Percentiles rank a stretch among this genome's conserved stretches.
Evolutionary conservation across 1,140 invertebrate genomes (phyloP).

Genomic region (Drosophila equinoxialis): DNA sequence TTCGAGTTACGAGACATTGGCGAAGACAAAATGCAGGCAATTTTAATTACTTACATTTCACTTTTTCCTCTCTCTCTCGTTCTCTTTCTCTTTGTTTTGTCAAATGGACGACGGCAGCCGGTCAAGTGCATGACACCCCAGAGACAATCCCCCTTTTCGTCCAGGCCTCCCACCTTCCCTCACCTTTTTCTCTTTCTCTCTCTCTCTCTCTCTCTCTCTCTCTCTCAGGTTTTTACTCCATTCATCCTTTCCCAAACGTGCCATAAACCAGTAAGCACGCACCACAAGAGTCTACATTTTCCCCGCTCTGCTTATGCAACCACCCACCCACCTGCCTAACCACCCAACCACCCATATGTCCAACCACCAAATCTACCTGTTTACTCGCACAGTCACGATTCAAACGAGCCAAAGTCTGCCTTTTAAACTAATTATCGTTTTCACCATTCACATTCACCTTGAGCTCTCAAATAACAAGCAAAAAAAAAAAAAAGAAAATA

Average conservation of each 20-base stretch:
- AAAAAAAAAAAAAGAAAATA: constrained; percentile 58
- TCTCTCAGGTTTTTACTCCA: no score
- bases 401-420: constrained; percentile 51
- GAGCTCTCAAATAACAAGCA: constrained; percentile 57
- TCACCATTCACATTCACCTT: constrained; percentile 76
- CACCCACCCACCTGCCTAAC: constrained; percentile 25
- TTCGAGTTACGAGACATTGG: constrained; percentile 50
- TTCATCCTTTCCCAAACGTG: constrained; percentile 58
- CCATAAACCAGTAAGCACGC: constrained; percentile 68
- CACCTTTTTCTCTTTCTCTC: no score
- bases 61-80: constrained; percentile 29
- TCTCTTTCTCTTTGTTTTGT: constrained; percentile 30
- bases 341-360: constrained; percentile 17
- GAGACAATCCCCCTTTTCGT: not conserved
- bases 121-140: constrained; percentile 58
- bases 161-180: not conserved
- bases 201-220: no score
- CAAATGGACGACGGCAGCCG: constrained; percentile 64
- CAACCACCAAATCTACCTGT: constrained; percentile 7
- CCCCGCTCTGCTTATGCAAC: not conserved
- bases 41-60: constrained; percentile 80
- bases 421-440: constrained; percentile 76
- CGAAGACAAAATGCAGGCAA: constrained; percentile 63
- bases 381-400: constrained; percentile 33
- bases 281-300: constrained; percentile 29